Evolutionary conservation across 2,113 vertebrate species (phyloP).

Genomic region (Phylloscopus trochiloides): DNA sequence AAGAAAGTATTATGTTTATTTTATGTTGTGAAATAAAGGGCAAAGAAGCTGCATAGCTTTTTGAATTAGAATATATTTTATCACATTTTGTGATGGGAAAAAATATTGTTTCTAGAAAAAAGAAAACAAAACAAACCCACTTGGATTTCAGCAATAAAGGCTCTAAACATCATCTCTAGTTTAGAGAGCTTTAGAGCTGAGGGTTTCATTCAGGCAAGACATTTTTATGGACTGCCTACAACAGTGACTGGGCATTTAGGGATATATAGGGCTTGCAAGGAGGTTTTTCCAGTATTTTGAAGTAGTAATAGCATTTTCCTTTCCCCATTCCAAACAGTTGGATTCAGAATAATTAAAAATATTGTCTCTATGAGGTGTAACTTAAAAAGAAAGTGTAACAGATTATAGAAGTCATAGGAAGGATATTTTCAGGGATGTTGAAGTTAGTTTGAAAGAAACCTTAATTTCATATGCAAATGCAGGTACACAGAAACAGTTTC

Average conservation of each 20-base stretch:
- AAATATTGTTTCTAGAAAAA: neutral
- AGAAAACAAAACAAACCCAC: neutral
- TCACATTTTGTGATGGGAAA: neutral
- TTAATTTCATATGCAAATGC: neutral
- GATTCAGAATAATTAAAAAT: neutral
- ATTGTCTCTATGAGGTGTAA: neutral
- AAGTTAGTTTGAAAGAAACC: neutral
- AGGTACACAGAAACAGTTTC: neutral
- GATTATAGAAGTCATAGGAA: neutral
- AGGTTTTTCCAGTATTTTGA: neutral
- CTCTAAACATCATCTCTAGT: neutral
- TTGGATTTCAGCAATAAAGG: neutral
- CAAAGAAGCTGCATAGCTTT: accelerated
- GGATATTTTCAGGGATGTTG: neutral
- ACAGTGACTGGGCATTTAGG: neutral
- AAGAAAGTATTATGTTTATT: neutral
- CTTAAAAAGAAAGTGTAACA: neutral
- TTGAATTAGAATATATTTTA: neutral
- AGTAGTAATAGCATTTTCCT: neutral
- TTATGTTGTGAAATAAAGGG: neutral
- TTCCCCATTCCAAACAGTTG: neutral
- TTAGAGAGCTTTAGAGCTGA: neutral
- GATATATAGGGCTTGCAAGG: neutral
- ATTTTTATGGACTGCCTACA: neutral
- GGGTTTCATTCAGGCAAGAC: neutral